Conservation (phyloP, 2,888 invertebrate species). For the Tetranychus truncatus region DNA sequence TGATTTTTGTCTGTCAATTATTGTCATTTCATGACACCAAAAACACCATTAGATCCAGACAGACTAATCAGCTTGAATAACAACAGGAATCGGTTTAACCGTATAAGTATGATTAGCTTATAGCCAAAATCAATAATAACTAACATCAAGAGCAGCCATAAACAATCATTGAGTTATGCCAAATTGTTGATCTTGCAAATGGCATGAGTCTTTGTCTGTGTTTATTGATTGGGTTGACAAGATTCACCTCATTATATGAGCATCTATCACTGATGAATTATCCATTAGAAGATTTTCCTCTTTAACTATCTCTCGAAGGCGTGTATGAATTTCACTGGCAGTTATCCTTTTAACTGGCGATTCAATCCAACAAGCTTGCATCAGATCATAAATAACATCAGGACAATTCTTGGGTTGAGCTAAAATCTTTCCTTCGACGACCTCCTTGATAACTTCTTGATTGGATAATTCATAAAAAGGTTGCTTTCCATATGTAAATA, state of each 20-base stretch:
- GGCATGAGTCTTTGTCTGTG: too few relatives aligned
- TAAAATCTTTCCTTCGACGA: conserved; percentile 24
- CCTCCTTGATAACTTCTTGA: conserved; percentile 32
- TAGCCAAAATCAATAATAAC: too few relatives aligned
- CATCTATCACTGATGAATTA: not conserved
- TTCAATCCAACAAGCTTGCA: conserved; percentile 26
- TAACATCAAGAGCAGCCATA: too few relatives aligned
- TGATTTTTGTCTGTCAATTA: too few relatives aligned
- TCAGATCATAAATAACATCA: conserved; percentile 25
- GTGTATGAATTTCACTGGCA: conserved; percentile 3
- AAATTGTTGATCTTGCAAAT: too few relatives aligned
- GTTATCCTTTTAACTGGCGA: conserved; percentile 24
- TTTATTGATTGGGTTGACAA: too few relatives aligned
- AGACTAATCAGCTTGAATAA: too few relatives aligned
- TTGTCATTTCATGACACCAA: too few relatives aligned
- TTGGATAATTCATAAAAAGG: conserved; percentile 37
- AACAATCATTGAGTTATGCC: too few relatives aligned
- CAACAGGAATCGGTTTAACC: too few relatives aligned
- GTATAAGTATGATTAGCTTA: too few relatives aligned
- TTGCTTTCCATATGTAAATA: conserved; percentile 35
- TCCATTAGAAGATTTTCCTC: not conserved
- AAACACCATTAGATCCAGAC: too few relatives aligned
- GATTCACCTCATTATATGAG: not conserved
- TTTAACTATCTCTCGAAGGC: conserved; percentile 4
- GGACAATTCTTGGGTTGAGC: conserved; percentile 24